phyloP scores from a whole-genome alignment of 2,113 vertebrate genomes.

The Garra rufa region DNA sequence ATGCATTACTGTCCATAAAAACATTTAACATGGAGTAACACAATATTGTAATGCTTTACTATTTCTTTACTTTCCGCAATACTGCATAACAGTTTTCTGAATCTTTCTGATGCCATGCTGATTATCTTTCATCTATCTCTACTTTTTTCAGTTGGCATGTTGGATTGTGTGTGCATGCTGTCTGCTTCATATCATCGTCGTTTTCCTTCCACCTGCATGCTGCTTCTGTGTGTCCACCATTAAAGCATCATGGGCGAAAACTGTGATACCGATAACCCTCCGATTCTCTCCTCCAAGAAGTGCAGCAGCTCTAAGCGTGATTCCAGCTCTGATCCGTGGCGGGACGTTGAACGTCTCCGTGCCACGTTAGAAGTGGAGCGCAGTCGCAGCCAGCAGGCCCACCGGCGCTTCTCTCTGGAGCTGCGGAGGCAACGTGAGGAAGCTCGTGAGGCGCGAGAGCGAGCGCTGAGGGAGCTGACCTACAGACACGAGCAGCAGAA shows the following conservation, averaged over 20 bases:
- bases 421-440: slow-evolving; percentile 72
- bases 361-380: slow-evolving; percentile 76
- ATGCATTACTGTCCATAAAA: too few species aligned
- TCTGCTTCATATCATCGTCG: slow-evolving; percentile 59
- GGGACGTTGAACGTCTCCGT: slow-evolving; percentile 73
- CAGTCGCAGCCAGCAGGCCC: slow-evolving; percentile 61
- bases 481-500: slow-evolving; percentile 74
- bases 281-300: slow-evolving; percentile 71
- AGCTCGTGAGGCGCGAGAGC: slow-evolving; percentile 72
- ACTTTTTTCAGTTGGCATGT: slow-evolving; percentile 62
- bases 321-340: slow-evolving; percentile 63
- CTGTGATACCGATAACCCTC: slow-evolving; percentile 73
- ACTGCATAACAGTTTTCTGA: neutral
- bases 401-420: slow-evolving; percentile 65
- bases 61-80: neutral
- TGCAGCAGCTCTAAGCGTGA: neutral
- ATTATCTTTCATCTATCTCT: slow-evolving; percentile 54
- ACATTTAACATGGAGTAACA: too few species aligned
- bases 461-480: slow-evolving; percentile 72
- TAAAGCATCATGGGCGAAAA: slow-evolving; percentile 67
- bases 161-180: slow-evolving; percentile 71
- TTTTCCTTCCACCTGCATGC: slow-evolving; percentile 54
- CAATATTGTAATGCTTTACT: neutral
- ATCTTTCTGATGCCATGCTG: neutral
- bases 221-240: slow-evolving; percentile 50